Percentiles rank a stretch among this genome's conserved stretches.
phyloP scores from a whole-genome alignment of 2,888 invertebrate species.

The Trypoxylon attenuatum region DNA sequence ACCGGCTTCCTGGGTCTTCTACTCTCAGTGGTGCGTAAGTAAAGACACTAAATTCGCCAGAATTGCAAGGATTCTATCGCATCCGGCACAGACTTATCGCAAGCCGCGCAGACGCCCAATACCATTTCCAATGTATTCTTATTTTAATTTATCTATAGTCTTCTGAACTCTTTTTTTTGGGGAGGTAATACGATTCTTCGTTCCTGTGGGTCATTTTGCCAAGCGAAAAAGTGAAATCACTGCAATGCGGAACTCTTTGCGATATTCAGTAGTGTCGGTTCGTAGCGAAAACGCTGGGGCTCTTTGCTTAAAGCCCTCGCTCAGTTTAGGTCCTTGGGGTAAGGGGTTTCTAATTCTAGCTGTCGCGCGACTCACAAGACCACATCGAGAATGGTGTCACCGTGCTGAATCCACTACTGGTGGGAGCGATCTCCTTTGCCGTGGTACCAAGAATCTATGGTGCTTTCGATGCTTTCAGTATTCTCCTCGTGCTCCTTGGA shows the following conservation, averaged over 20 bases:
- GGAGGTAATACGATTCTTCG: not conserved
- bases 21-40: slow-evolving; percentile 66
- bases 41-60: too few species aligned
- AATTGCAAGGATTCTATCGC: too few species aligned
- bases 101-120: too few species aligned
- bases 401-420: slow-evolving; percentile 68
- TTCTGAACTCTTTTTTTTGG: not conserved
- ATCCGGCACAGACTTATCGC: too few species aligned
- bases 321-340: not conserved
- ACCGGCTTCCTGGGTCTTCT: slow-evolving; percentile 67
- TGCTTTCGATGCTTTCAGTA: slow-evolving; percentile 60
- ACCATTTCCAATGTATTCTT: too few species aligned
- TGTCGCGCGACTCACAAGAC: slow-evolving; percentile 55
- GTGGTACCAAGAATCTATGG: slow-evolving; percentile 61
- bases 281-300: not conserved
- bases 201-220: not conserved
- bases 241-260: slow-evolving; percentile 35
- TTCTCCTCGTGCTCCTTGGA: slow-evolving; percentile 54
- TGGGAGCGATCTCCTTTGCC: slow-evolving; percentile 62
- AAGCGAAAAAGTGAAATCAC: slow-evolving; percentile 11
- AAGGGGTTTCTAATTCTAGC: slow-evolving; percentile 35
- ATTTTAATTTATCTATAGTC: not conserved
- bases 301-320: not conserved
- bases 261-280: slow-evolving; percentile 1
- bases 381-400: slow-evolving; percentile 65